Conservation (phyloP, 1,140 invertebrate species). For the Coenobita brevimanus region DNA sequence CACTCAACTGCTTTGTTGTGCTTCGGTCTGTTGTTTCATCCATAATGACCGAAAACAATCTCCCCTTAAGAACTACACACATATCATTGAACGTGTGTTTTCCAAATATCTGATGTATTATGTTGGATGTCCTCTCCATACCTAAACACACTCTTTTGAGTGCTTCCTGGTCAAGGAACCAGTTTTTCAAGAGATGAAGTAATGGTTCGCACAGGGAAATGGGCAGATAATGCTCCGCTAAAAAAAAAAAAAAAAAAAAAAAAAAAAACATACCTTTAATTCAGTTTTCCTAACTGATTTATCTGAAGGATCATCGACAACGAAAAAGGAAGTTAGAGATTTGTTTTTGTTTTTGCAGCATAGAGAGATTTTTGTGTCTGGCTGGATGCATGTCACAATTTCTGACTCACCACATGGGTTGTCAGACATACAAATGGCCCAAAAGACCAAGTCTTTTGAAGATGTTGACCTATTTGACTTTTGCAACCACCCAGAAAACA, state of each 20-base stretch:
- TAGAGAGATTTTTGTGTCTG: conserved; percentile 14
- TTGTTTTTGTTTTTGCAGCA: background rate
- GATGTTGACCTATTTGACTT: background rate
- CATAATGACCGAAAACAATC: background rate
- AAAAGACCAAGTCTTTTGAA: conserved; percentile 10
- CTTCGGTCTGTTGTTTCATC: conserved; percentile 13
- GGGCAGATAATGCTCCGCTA: background rate
- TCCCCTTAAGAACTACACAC: background rate
- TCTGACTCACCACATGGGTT: background rate
- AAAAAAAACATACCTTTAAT: background rate
- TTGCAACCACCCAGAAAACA: background rate
- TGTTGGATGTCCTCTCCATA: background rate
- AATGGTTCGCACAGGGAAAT: background rate
- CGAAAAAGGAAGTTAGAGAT: background rate
- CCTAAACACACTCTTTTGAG: background rate
- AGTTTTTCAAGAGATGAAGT: background rate
- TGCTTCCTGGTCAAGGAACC: background rate
- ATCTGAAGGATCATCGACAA: background rate
- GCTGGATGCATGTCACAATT: conserved; percentile 4
- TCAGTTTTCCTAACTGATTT: conserved; percentile 3
- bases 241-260: no score
- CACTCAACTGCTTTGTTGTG: conserved; percentile 20
- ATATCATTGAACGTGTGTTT: background rate
- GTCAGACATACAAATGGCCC: background rate
- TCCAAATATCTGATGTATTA: conserved; percentile 16